Evolutionary conservation across 1,140 invertebrate genomes (phyloP), one percentile per base, ranked within the genome.

Genomic region (Bombus haemorrhoidalis): DNA sequence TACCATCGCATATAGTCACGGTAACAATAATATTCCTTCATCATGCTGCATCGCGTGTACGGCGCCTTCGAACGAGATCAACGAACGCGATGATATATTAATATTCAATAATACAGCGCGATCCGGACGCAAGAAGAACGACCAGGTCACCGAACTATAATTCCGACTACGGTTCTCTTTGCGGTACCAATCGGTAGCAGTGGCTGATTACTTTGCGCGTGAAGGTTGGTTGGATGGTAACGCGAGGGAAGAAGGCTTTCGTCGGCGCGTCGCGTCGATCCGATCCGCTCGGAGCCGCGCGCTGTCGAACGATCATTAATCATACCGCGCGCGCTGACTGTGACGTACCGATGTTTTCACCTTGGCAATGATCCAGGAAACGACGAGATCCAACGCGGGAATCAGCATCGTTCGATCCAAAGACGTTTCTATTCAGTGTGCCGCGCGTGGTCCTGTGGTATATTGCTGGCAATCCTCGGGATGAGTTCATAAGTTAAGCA

Each of bases 281-380:
- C 72, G 25, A 28, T 69, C 22, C 37, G 34, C 18, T 25, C 37
- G 34, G 22, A 25, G 68, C 68, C 68, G 3, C 37, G 66, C 82
- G 66, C 80, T 83, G 79, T 83, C 88, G 84, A 89, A 89, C 81
- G 80, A 89, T 89, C 88, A 89, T 89, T 89, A 89, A 89, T 89
- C 88, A 89, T 86, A 34, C 34, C 25, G 34, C 79, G 80, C 81
- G 86, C 87, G 86, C 87, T 74, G 79, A 86, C 88, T 89, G 84
- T 86, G 88, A 89, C 88, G 87, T 89, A 89, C 88, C 81, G 88
- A 89, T 93, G 91, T 92, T 92, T 92, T 91, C 91, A 91, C 89
- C 92, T 93, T 92, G 89, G 87, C 89, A 92, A 91, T 92, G 92
- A 93, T 93, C 91, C 89, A 91, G 91, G 92, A 92, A 92, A 92